Percentiles rank a stretch among this genome's conserved stretches.
phyloP scores from a whole-genome alignment of 2,113 vertebrate genomes.

The Menura novaehollandiae region DNA sequence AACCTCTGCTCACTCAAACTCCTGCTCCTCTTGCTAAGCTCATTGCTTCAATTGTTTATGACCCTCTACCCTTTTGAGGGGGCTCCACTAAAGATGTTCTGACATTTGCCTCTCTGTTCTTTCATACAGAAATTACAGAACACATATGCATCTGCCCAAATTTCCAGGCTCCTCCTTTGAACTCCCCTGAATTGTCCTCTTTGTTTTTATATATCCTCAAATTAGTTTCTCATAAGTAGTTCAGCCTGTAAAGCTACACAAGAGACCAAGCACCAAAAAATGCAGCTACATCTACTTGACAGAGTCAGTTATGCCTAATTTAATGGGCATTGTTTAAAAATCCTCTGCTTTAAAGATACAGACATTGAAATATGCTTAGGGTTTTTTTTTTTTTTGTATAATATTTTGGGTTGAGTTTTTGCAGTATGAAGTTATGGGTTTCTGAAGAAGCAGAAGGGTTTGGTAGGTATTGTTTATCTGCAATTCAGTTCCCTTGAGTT shows the following conservation, averaged over 20 bases:
- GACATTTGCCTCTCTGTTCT: not conserved
- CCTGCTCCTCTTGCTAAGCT: not conserved
- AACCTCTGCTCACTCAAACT: not conserved
- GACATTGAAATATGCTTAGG: not conserved
- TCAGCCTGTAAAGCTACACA: not conserved
- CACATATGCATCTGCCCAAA: not conserved
- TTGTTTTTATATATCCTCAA: not conserved
- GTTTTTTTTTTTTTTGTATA: not conserved
- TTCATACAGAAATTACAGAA: not conserved
- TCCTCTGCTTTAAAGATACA: not conserved
- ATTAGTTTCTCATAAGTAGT: not conserved
- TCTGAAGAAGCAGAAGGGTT: not conserved
- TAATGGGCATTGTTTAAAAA: not conserved
- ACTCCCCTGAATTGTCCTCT: not conserved
- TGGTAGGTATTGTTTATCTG: not conserved
- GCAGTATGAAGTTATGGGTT: not conserved
- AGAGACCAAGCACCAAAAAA: not conserved
- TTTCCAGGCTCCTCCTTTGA: not conserved
- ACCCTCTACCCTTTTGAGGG: accelerated
- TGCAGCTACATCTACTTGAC: not conserved
- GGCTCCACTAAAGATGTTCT: not conserved
- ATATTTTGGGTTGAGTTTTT: not conserved
- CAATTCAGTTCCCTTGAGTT: not conserved
- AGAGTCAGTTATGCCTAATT: not conserved
- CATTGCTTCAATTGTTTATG: not conserved